Base-by-base conservation (phyloP, 1,140 invertebrate species). In the Potamilus streckersoni region DNA sequence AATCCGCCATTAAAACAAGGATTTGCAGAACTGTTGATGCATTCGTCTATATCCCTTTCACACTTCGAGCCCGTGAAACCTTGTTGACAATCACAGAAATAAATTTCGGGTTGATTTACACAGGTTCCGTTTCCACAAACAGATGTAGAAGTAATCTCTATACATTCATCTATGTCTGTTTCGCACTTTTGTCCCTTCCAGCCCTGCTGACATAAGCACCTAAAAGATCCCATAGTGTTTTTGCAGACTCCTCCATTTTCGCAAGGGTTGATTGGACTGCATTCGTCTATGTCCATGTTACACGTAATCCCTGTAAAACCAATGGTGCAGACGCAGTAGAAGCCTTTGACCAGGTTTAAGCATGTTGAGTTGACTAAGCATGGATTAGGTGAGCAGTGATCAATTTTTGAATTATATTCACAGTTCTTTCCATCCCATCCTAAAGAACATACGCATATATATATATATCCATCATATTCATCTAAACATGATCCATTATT, bases 131-230 rank as follows among this genome's bases (percentile, higher is more conserved):
- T 23, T 79, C 67, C 13, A 74, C 6, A 69, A 73, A 79, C 3
- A 73, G 78, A 19, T 55, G 17, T 61, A 23, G 17, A n/a, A n/a
- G 3, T n/a, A 57, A 59, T 56, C 27, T 49, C 23, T 0, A 14
- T 11, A 66, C 74, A 80, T 66, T 76, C 76, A 64, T 78, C 58
- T 56, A 76, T 68, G 71, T 75, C 71, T 67, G 56, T 66, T 67
- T 80, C 71, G 72, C 82, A 83, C 20, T 66, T 63, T 16, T 59
- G 49, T 67, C 82, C 82, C 11, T 77, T 69, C 70, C 81, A 80
- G 2, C 96, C 96, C 2, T 94, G 93, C 83, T 95, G 94, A 87
- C 96, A 98, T 83, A 96, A 96, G 86, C 96, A 98, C 76, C 91
- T 92, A 59, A 80, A 82, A 68, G 96, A 94, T 1, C 69, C 75